Base-by-base conservation (phyloP, 2,888 invertebrate genomes). In the Pharmacophagus antenor region DNA sequence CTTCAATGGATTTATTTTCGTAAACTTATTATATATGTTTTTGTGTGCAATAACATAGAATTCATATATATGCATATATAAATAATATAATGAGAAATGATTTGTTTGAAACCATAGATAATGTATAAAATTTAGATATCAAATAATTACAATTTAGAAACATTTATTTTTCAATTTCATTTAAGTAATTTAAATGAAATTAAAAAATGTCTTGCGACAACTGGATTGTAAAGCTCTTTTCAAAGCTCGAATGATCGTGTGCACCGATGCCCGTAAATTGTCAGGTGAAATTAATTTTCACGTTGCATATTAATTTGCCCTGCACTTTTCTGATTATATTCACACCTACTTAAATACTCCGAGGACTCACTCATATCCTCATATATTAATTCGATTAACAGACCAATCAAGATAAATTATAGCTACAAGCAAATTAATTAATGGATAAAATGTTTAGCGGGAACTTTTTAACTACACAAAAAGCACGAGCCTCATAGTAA, bases 271-370 rank as follows among this genome's bases (percentile, higher is more conserved):
- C 18, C 17, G 25, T 54, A 54, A 53, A 27, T 54, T 27, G 27
- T 54, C 27, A 54, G 15, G 15, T 25, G 15, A 27, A 46, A 54
- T 54, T 54, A 27, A 54, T 23, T 27, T 54, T 27, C 22, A 18
- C 23, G 44, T 25, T 20, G 54, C 25, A 46, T 54, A 46, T 27
- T 54, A 54, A 54, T 44, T 46, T 53, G 41, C 17, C 18, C 20
- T 54, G 54, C 44, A 54, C 54, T 54, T 46, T 44, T 42, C 12
- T 54, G 54, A 54, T 54, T 54, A 54, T 44, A 44, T 53, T 53
- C 15, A 42, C 44, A 44, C 23, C 23, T 27, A 46, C 18, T 8
- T 21, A 46, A 21, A 46, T 17, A 17, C 17, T 18, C 42, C n/a
- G 7, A 41, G 41, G n/a, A 17, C 8, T 42, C 17, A 42, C 8